Conservation (phyloP, 2,888 invertebrate genomes). For the Drosophila ochracea region DNA sequence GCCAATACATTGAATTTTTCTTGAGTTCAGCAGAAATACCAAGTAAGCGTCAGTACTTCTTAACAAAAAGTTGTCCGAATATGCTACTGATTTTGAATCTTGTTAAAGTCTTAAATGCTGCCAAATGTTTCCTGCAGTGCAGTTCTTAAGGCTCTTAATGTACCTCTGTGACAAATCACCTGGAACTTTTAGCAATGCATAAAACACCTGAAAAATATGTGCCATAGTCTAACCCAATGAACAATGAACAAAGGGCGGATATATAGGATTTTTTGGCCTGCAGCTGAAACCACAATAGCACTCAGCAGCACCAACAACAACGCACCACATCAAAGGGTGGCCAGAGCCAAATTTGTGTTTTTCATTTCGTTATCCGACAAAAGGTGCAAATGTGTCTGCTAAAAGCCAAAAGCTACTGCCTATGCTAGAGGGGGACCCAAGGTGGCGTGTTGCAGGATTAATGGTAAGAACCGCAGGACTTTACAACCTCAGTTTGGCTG, state of each 20-base stretch:
- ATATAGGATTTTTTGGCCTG: conserved; percentile 20
- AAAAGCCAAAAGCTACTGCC: conserved; percentile 35
- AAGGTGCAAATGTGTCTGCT: conserved; percentile 52
- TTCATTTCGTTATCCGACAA: conserved; percentile 36
- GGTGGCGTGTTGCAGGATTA: conserved; percentile 8
- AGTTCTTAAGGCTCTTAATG: background rate
- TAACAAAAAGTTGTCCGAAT: background rate
- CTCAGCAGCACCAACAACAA: conserved; percentile 34
- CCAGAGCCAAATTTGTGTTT: conserved; percentile 38
- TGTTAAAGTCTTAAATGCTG: background rate
- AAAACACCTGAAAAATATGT: background rate
- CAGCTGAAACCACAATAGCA: conserved; percentile 36
- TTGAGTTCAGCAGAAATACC: background rate
- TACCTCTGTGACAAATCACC: conserved; percentile 49
- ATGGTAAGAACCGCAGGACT: conserved; percentile 41
- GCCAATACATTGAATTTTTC: background rate
- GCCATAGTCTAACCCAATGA: conserved; percentile 1
- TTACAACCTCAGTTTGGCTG: conserved; percentile 26
- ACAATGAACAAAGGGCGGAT: conserved; percentile 15
- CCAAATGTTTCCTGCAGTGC: background rate
- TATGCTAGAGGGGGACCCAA: conserved; percentile 38
- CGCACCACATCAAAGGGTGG: conserved; percentile 54
- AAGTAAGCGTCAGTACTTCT: background rate
- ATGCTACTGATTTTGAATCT: background rate
- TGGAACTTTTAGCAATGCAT: conserved; percentile 26